Evolutionary conservation across 92 coral and sea anemone genomes (phyloP), one percentile per base, ranked within the genome.

Genomic region (Scolanthus callimorphus): DNA sequence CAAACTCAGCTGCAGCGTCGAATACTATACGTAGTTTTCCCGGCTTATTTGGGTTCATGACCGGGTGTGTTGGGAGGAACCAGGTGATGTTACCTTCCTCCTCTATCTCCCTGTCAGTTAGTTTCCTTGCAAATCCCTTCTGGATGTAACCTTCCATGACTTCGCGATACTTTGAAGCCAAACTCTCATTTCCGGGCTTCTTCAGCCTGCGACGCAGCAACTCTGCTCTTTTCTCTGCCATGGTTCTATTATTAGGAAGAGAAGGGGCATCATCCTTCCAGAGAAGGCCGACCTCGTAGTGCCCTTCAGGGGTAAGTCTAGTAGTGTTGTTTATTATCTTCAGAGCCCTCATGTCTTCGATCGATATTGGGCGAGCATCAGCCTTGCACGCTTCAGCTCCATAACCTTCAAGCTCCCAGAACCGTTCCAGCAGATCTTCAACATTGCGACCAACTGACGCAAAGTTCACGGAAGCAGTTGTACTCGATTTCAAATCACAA

Each of bases 71-170:
- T 1, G 63, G 50, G 6, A 61, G 34, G 64, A 8, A 76, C 82
- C 76, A 66, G 1, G 54, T 67, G 29, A 27, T 59, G 8, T 59
- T 47, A 13, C 55, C 59, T 27, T 39, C 44, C 27, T 51, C 15
- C 6, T 57, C 49, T 3, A 62, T 69, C 39, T 76, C 82, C 37
- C 72, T 52, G 4, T 70, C 67, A 9, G 71, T 73, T 11, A 76
- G 69, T 63, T 50, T 69, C 20, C 84, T 49, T 9, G 84, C 84
- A 34, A 66, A 70, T 0, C 79, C 84, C 21, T 60, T 69, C 15
- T 54, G 57, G 49, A 59, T 62, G 15, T 34, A 34, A 6, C 41
- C 41, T 15, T 34, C 41, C 41, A 34, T 34, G 8, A 34, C 41
- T 34, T 34, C 41, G 15, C 41, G 41, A 34, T 34, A 34, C 41